These are phyloP conservation scores for Crenichthys baileyi DNA, from an alignment of 2,797 vertebrate genomes.

Conservation along the genomic window DNA sequence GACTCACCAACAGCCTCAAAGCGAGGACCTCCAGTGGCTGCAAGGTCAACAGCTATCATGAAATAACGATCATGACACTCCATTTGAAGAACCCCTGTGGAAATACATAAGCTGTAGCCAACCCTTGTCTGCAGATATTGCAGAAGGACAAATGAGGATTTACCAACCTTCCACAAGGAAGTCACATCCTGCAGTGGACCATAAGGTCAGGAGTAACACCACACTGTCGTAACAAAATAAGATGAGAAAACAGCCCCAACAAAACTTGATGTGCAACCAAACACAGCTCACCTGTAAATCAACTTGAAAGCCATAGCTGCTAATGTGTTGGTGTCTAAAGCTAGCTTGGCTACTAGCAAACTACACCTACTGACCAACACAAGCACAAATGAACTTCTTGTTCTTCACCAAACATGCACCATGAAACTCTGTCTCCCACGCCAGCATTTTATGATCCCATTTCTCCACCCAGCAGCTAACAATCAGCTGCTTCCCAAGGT, in stretches of 20 bases:
- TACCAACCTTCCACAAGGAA: slow-evolving; percentile 46
- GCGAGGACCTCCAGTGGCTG: slow-evolving; percentile 46
- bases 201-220: slow-evolving; percentile 29
- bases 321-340: slow-evolving; percentile 58
- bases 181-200: slow-evolving; percentile 5
- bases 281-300: slow-evolving; percentile 40
- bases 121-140: accelerated
- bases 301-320: slow-evolving; percentile 51
- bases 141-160: accelerated
- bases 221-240: slow-evolving; percentile 43
- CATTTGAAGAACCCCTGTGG: slow-evolving; percentile 51
- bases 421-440: accelerated
- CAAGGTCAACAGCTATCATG: slow-evolving; percentile 56
- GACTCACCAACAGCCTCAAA: slow-evolving; percentile 74
- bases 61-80: slow-evolving; percentile 72
- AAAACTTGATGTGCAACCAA: background rate
- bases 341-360: slow-evolving; percentile 45
- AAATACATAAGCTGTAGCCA: background rate
- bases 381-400: background rate
- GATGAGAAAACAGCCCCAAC: background rate
- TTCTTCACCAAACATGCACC: background rate
- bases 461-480: background rate
- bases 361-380: slow-evolving; percentile 52
- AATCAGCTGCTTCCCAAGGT: background rate
- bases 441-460: slow-evolving; percentile 24